Evolutionary conservation across 1,140 invertebrate genomes (phyloP).

Genomic region (Lepidurus couesii): DNA sequence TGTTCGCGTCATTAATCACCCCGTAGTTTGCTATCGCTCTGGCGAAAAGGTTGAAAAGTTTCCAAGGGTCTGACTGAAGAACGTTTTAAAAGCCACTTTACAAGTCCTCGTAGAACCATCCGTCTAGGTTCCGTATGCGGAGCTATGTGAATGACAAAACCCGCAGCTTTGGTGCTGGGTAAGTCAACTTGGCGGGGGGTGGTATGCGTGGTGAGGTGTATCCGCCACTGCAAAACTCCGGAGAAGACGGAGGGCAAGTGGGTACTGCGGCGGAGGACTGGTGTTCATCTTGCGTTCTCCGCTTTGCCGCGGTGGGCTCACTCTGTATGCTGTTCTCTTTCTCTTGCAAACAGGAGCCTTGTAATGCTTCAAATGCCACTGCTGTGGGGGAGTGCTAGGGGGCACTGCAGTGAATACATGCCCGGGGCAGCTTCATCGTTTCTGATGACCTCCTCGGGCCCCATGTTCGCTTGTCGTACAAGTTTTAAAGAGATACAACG

Average conservation of each 20-base stretch:
- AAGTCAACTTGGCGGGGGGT: neutral
- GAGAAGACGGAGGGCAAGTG: neutral
- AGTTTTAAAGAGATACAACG: neutral
- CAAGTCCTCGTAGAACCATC: neutral
- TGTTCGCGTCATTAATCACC: neutral
- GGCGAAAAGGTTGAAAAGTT: neutral
- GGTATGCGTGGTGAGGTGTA: constrained; percentile 5
- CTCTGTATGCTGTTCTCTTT: neutral
- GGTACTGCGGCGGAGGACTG: neutral
- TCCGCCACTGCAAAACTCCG: neutral
- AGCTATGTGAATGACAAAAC: constrained; percentile 4
- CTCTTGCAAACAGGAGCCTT: neutral
- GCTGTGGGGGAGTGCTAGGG: neutral
- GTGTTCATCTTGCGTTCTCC: constrained; percentile 14
- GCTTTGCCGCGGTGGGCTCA: neutral
- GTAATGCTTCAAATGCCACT: constrained; percentile 6
- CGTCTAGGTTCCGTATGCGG: constrained; percentile 3
- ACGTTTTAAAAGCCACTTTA: neutral
- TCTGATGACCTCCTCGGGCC: neutral
- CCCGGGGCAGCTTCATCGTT: neutral
- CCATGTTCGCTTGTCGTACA: neutral
- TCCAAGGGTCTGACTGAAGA: neutral
- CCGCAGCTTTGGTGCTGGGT: neutral
- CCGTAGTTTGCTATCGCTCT: neutral
- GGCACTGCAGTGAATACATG: constrained; percentile 10